These are phyloP conservation scores for Oryzias curvinotus DNA, from an alignment of 2,113 vertebrate genomes.

Conservation along the genomic window DNA sequence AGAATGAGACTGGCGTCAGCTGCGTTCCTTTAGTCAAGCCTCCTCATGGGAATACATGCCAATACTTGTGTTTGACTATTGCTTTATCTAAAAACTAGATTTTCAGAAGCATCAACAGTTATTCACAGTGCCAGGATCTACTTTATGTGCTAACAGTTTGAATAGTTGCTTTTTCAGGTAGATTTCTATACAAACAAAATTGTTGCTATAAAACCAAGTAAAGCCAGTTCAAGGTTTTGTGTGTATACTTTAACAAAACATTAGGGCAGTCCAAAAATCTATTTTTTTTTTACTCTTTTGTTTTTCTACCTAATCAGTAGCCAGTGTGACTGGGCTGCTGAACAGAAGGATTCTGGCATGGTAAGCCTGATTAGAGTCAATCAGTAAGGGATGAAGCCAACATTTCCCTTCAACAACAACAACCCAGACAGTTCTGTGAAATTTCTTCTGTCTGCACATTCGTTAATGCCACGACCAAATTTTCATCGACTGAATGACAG, in stretches of 20 bases:
- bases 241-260: slow-evolving; percentile 3
- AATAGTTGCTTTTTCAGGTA: slow-evolving; percentile 8
- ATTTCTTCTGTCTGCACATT: slow-evolving; percentile 54
- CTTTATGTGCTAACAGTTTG: background rate
- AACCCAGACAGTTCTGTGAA: slow-evolving; percentile 43
- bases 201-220: background rate
- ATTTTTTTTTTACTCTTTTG: slow-evolving; percentile 43
- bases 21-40: slow-evolving; percentile 56
- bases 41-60: slow-evolving; percentile 55
- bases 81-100: slow-evolving; percentile 31
- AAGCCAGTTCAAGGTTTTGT: background rate
- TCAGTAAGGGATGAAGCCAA: slow-evolving; percentile 61
- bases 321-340: slow-evolving; percentile 31
- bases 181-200: background rate
- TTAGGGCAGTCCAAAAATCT: slow-evolving; percentile 55
- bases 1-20: slow-evolving; percentile 49
- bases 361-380: slow-evolving; percentile 77
- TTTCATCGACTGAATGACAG: slow-evolving; percentile 64
- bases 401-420: slow-evolving; percentile 55
- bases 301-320: slow-evolving; percentile 71
- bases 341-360: slow-evolving; percentile 47
- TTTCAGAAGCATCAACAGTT: slow-evolving; percentile 25
- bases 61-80: slow-evolving; percentile 46
- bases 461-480: slow-evolving; percentile 65
- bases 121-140: slow-evolving; percentile 6